phyloP scores from a whole-genome alignment of 2,113 vertebrate species.

The Meleagris gallopavo region DNA sequence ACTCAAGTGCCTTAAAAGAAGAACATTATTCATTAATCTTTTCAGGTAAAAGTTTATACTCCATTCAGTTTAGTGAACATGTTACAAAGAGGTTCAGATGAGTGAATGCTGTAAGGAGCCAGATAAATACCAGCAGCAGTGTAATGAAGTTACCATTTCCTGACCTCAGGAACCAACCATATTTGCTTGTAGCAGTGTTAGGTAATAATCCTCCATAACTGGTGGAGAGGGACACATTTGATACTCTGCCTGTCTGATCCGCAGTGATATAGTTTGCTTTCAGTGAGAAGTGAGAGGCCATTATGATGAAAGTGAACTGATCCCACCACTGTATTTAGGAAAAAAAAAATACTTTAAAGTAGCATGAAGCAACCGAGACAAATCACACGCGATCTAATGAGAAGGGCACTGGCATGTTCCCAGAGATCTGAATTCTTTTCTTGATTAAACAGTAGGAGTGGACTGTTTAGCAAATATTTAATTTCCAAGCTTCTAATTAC shows the following conservation, averaged over 20 bases:
- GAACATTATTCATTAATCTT: neutral
- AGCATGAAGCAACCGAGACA: neutral
- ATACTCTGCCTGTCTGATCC: neutral
- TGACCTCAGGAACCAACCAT: neutral
- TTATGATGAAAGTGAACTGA: neutral
- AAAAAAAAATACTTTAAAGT: neutral
- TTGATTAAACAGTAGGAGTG: constrained; percentile 60
- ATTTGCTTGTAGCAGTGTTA: neutral
- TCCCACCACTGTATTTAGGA: neutral
- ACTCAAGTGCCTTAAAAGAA: neutral
- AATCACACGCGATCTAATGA: neutral
- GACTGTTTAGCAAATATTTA: constrained; percentile 73
- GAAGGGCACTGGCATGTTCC: neutral
- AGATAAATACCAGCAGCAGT: neutral
- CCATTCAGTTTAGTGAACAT: neutral
- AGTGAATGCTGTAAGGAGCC: neutral
- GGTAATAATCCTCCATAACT: neutral
- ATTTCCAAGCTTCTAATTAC: constrained; percentile 72
- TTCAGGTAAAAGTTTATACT: neutral
- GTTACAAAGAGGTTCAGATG: neutral
- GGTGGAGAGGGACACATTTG: neutral
- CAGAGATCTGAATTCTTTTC: constrained; percentile 17
- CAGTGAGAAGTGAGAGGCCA: neutral
- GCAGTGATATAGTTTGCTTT: neutral
- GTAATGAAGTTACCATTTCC: neutral